Evolutionary conservation across 2,113 vertebrate genomes (phyloP).

Genomic region (Ascaphus truei): DNA sequence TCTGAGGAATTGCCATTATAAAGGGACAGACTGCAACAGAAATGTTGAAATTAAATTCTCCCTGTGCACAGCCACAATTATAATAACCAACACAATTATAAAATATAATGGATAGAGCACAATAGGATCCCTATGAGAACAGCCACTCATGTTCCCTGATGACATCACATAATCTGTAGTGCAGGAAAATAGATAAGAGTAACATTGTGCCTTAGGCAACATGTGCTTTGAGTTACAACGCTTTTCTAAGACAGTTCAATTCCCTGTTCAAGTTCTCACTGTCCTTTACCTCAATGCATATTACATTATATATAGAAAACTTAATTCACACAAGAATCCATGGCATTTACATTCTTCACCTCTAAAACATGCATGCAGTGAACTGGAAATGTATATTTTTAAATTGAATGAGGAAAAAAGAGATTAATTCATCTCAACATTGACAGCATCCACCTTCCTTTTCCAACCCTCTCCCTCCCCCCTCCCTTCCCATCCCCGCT

Average conservation of each 20-base stretch:
- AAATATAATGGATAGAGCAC: background rate
- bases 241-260: conserved; percentile 10
- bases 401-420: conserved; percentile 22
- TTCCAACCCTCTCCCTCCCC: too few relatives aligned
- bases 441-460: conserved; percentile 11
- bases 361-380: conserved; percentile 29
- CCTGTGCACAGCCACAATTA: background rate
- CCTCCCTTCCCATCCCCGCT: too few relatives aligned
- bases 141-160: background rate
- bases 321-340: conserved; percentile 29
- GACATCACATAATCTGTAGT: conserved; percentile 8
- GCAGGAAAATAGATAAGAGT: conserved; percentile 6
- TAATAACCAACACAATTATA: background rate
- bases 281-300: conserved; percentile 15
- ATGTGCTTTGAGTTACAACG: background rate
- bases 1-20: too few relatives aligned
- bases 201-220: conserved; percentile 7
- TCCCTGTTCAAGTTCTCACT: conserved; percentile 1
- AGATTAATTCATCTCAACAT: conserved; percentile 22
- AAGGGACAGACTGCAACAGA: too few relatives aligned
- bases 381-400: conserved; percentile 28
- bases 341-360: conserved; percentile 29
- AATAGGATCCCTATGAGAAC: background rate
- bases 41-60: background rate
- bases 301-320: conserved; percentile 29